Evolutionary conservation across 2,888 invertebrate species (phyloP).

Genomic region (Ecliptopera silaceata): DNA sequence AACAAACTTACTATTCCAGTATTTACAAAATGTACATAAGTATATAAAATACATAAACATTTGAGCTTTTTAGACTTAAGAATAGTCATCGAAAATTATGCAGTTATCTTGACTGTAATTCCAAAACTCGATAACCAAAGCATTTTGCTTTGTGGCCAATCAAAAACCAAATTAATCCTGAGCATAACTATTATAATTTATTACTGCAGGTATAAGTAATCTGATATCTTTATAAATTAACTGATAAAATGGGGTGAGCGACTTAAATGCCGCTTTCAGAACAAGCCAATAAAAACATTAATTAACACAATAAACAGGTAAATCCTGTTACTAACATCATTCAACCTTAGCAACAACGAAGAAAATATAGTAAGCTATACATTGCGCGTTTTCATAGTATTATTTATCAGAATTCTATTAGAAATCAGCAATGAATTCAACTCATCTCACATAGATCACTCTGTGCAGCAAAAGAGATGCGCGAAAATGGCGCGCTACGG

Average conservation of each 20-base stretch:
- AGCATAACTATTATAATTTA: too few species aligned
- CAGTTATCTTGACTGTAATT: too few species aligned
- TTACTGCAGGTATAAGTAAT: neutral
- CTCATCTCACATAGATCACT: constrained; percentile 29
- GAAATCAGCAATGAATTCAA: constrained; percentile 26
- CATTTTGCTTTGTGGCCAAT: too few species aligned
- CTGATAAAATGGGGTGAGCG: neutral
- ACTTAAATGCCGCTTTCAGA: constrained; percentile 17
- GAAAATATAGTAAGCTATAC: neutral
- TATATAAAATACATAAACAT: too few species aligned
- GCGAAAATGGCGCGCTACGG: constrained; percentile 64
- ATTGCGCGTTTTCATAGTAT: constrained; percentile 3
- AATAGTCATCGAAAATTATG: too few species aligned
- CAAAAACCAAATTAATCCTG: too few species aligned
- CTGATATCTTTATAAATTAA: neutral
- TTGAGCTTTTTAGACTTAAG: too few species aligned
- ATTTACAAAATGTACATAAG: too few species aligned
- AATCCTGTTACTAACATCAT: constrained; percentile 40
- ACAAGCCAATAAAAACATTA: constrained; percentile 42
- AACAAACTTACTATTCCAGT: too few species aligned
- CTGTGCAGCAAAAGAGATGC: constrained; percentile 47
- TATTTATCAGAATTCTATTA: neutral
- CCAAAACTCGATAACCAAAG: too few species aligned
- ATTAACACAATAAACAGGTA: constrained; percentile 47
- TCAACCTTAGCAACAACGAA: neutral